Evolutionary conservation across 2,797 vertebrate species (phyloP).

Genomic region (Novumbra hubbsi): DNA sequence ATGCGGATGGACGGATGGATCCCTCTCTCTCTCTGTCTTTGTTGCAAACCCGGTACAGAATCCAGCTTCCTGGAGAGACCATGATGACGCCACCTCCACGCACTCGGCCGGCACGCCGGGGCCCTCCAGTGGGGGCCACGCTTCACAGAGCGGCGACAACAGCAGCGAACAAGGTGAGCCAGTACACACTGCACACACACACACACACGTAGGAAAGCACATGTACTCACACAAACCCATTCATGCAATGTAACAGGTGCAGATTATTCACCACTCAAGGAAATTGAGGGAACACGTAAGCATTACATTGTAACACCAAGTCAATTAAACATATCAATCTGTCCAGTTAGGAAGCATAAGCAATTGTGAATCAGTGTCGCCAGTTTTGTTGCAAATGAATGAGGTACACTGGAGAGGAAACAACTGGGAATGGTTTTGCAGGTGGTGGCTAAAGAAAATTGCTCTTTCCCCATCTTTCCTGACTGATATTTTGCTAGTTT

Average conservation of each 20-base stretch:
- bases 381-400: too few species aligned
- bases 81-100: slow-evolving; percentile 98
- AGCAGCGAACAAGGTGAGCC: slow-evolving; percentile 99
- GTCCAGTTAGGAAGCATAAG: too few species aligned
- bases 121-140: slow-evolving; percentile 98
- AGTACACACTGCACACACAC: slow-evolving; percentile 27
- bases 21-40: slow-evolving; percentile 35
- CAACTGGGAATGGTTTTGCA: too few species aligned
- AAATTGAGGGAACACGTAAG: too few species aligned
- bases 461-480: too few species aligned
- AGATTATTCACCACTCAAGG: too few species aligned
- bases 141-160: slow-evolving; percentile 99
- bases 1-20: slow-evolving; percentile 68
- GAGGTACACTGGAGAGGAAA: too few species aligned
- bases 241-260: background rate
- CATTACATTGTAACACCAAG: too few species aligned
- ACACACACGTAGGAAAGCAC: slow-evolving; percentile 11
- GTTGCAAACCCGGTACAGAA: slow-evolving; percentile 84
- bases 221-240: background rate
- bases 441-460: too few species aligned
- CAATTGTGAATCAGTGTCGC: too few species aligned
- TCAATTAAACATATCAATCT: too few species aligned
- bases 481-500: too few species aligned
- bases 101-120: slow-evolving; percentile 99
- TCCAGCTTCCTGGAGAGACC: slow-evolving; percentile 99